A percentile compares a stretch with the other conserved stretches of the same genome.
phyloP scores from a whole-genome alignment of 2,797 vertebrate species.

The Sebastes minor region DNA sequence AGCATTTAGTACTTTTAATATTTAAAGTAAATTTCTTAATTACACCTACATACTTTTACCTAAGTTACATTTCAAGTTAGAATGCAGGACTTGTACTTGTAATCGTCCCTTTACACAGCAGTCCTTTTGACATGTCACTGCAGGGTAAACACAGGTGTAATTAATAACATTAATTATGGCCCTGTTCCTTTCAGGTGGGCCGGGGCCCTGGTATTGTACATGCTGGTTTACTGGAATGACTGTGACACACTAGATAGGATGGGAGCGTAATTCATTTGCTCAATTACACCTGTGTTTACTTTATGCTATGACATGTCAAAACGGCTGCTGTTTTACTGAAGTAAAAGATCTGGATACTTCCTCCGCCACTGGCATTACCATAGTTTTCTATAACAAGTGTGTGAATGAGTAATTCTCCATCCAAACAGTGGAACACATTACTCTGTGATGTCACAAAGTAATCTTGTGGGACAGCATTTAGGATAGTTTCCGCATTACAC shows the following conservation, averaged over 20 bases:
- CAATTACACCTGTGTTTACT: no score
- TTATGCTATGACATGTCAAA: no score
- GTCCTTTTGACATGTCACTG: accelerated
- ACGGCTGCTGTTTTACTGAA: no score
- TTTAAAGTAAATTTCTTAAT: background rate
- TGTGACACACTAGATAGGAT: no score
- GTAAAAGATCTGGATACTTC: background rate
- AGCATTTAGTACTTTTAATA: background rate
- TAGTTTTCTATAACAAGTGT: background rate
- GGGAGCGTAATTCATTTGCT: no score
- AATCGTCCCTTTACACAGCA: background rate
- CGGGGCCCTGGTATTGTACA: no score
- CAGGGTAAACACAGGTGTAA: no score
- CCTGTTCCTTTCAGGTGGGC: no score
- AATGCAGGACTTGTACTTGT: no score
- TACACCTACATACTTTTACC: background rate
- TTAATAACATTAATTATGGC: no score
- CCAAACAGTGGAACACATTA: background rate
- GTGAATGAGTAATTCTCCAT: background rate
- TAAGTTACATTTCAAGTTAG: background rate
- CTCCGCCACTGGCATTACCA: background rate
- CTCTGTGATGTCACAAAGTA: background rate
- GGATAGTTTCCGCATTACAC: background rate
- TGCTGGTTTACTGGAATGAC: no score
- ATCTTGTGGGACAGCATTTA: background rate